Evolutionary conservation across 2,113 vertebrate species (phyloP).

Genomic region (Plotosus lineatus): DNA sequence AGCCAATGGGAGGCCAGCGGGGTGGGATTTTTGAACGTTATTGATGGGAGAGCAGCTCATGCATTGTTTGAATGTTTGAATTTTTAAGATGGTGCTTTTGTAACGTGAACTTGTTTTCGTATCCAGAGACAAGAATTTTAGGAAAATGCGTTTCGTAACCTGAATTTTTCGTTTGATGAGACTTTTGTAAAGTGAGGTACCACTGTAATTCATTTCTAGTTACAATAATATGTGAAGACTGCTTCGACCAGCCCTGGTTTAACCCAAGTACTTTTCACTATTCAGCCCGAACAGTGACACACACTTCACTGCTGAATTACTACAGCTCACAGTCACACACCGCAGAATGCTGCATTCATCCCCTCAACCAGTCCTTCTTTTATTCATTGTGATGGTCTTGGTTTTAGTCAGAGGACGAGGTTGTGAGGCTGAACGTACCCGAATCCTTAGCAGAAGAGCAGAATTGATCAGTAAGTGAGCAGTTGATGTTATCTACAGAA

Average conservation of each 20-base stretch:
- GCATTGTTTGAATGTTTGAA: too few species aligned
- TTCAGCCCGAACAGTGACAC: conserved; percentile 6
- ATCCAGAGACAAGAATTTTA: too few species aligned
- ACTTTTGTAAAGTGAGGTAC: too few species aligned
- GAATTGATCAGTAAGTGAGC: conserved; percentile 29
- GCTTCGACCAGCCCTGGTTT: not conserved
- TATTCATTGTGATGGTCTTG: not conserved
- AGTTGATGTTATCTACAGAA: conserved; percentile 32
- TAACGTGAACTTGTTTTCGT: too few species aligned
- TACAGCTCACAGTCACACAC: not conserved
- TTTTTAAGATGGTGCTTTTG: too few species aligned
- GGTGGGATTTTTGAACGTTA: too few species aligned
- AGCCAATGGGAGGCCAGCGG: too few species aligned
- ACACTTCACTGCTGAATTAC: conserved; percentile 8
- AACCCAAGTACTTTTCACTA: not conserved
- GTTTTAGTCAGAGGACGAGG: not conserved
- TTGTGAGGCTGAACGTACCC: not conserved
- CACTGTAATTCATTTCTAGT: too few species aligned
- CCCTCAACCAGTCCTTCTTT: not conserved
- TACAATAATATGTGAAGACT: not conserved
- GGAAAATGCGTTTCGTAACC: too few species aligned
- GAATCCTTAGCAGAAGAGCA: not conserved
- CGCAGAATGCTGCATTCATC: conserved; percentile 4
- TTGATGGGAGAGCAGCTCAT: too few species aligned
- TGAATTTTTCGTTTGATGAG: too few species aligned